These are phyloP conservation scores for Polymixis flavicincta DNA, from an alignment of 2,888 invertebrate species.

Conservation along the genomic window DNA sequence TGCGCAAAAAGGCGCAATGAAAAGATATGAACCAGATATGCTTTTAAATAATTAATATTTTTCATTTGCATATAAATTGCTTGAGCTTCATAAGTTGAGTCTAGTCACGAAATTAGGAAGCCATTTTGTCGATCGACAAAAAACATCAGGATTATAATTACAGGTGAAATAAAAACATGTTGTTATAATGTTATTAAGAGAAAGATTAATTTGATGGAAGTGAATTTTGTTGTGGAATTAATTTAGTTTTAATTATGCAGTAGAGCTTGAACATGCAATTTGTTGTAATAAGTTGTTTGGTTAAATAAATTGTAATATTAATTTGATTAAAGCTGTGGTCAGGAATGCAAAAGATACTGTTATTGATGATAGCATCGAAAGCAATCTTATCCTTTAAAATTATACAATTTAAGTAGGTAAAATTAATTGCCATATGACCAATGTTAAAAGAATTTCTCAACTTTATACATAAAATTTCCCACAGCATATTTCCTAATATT, in stretches of 20 bases:
- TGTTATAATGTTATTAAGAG: conserved; percentile 57
- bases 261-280: conserved; percentile 40
- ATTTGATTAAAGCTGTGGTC: conserved; percentile 19
- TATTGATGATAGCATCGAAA: neutral
- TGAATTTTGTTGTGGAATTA: conserved; percentile 27
- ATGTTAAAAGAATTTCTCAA: neutral
- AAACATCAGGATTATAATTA: conserved; percentile 55
- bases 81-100: conserved; percentile 45
- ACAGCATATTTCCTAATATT: conserved; percentile 34
- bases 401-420: neutral
- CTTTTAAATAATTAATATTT: conserved; percentile 62
- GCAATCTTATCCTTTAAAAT: neutral
- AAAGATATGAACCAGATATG: conserved; percentile 57
- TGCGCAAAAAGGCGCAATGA: conserved; percentile 35
- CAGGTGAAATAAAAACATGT: conserved; percentile 56
- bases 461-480: conserved; percentile 18
- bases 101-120: conserved; percentile 66
- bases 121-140: conserved; percentile 55
- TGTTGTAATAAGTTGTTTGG: conserved; percentile 38
- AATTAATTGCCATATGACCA: neutral
- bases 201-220: conserved; percentile 49
- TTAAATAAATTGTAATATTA: conserved; percentile 18
- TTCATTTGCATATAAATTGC: conserved; percentile 66
- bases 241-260: conserved; percentile 44
- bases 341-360: neutral